Percentiles rank a stretch among this genome's conserved stretches.
Conservation (phyloP, 2,797 vertebrate genomes). For the Cirrhinus mrigala region DNA sequence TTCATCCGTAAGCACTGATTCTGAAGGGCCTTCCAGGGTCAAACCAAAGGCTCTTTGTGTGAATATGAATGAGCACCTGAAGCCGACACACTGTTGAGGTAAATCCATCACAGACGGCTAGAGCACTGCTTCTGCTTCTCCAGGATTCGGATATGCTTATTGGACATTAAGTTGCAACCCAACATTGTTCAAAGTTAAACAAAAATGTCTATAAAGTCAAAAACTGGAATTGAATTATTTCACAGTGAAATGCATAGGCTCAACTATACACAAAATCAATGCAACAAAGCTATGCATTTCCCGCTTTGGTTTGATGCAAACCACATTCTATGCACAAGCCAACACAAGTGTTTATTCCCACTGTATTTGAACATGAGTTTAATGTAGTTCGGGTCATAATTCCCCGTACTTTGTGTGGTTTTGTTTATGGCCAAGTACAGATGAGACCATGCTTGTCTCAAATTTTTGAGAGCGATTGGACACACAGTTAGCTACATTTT, state of each 20-base stretch:
- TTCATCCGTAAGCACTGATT: slow-evolving; percentile 47
- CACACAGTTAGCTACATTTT: not conserved
- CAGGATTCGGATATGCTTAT: not conserved
- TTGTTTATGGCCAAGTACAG: not conserved
- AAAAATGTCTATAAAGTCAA: not conserved
- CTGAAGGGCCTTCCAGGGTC: slow-evolving; percentile 50
- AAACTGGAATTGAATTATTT: not conserved
- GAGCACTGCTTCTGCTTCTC: not conserved
- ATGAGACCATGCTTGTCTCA: not conserved
- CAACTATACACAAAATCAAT: not conserved
- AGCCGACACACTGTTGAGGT: not conserved
- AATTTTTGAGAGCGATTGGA: not conserved
- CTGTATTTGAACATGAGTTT: not conserved
- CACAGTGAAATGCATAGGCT: not conserved
- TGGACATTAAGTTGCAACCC: not conserved
- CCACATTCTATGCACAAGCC: not conserved
- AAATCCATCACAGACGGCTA: not conserved
- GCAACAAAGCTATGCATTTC: not conserved
- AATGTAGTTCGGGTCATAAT: too few species aligned
- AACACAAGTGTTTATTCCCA: too few species aligned
- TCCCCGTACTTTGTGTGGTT: not conserved
- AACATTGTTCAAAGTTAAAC: not conserved
- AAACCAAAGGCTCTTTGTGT: slow-evolving; percentile 5
- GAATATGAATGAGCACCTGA: slow-evolving; percentile 19
- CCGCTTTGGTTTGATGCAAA: not conserved